A percentile compares a stretch with the other conserved stretches of the same genome.
phyloP scores from a whole-genome alignment of 2,113 vertebrate species.

The Aegithalos caudatus region DNA sequence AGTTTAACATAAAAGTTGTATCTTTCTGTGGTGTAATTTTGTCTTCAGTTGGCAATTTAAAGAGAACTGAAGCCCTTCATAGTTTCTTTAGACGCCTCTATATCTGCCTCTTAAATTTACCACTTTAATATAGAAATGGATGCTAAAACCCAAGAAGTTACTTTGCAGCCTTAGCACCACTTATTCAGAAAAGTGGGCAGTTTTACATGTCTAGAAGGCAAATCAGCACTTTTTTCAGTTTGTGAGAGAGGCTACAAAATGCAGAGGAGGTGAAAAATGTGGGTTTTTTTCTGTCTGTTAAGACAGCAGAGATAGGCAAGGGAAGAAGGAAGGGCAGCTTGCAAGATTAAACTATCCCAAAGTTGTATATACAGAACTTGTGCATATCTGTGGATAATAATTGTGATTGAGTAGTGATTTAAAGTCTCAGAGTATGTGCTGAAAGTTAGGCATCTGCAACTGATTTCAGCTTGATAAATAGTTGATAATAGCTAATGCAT shows the following conservation, averaged over 20 bases:
- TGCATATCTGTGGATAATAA: background rate
- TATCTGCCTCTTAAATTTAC: background rate
- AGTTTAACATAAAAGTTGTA: background rate
- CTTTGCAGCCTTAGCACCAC: background rate
- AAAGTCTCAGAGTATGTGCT: background rate
- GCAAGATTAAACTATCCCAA: background rate
- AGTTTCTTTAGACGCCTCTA: rapidly evolving
- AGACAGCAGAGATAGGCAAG: background rate
- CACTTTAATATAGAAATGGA: background rate
- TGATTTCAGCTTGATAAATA: background rate
- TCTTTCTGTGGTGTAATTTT: background rate
- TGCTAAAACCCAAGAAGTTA: background rate
- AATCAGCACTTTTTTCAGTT: background rate
- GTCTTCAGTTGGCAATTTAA: background rate
- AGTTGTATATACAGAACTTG: background rate
- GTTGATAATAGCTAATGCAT: background rate
- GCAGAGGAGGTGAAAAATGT: background rate
- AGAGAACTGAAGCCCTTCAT: background rate
- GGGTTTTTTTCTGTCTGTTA: background rate
- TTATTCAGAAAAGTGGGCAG: background rate
- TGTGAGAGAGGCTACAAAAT: background rate
- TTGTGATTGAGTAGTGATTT: background rate
- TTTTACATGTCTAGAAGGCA: background rate
- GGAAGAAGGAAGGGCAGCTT: background rate
- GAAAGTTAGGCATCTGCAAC: background rate